Conservation (phyloP, 2,888 invertebrate genomes). For the Morpho deidamia region DNA sequence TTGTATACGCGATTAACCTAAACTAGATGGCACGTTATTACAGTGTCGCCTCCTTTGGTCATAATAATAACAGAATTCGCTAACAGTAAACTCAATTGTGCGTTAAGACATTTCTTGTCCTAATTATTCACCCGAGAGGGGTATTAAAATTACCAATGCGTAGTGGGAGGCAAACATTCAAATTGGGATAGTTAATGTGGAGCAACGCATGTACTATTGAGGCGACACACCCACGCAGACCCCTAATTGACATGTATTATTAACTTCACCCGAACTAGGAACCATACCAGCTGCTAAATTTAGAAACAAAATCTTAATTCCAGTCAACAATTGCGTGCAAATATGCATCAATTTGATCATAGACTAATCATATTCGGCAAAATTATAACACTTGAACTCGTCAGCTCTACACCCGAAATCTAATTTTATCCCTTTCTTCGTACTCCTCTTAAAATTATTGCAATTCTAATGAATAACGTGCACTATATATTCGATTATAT, state of each 20-base stretch:
- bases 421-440: background rate
- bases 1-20: conserved; percentile 80
- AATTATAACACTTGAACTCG: conserved; percentile 1
- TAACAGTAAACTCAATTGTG: conserved; percentile 69
- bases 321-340: conserved; percentile 38
- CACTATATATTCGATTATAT: background rate
- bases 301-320: conserved; percentile 59
- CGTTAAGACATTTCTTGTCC: conserved; percentile 45
- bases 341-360: conserved; percentile 20
- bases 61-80: conserved; percentile 48
- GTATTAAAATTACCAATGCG: conserved; percentile 23
- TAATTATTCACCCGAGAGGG: conserved; percentile 31
- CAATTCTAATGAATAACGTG: background rate
- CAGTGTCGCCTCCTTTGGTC: conserved; percentile 77
- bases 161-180: conserved; percentile 26
- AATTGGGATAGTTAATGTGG: conserved; percentile 9
- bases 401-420: background rate
- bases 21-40: conserved; percentile 79
- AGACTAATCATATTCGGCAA: conserved; percentile 27
- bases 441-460: conserved; percentile 5
- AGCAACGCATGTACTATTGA: conserved; percentile 37
- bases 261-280: conserved; percentile 77
- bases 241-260: conserved; percentile 77
- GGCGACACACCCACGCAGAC: conserved; percentile 75
- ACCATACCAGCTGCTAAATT: conserved; percentile 79